These are phyloP conservation scores for Microcebus ravelobensis DNA, from an alignment of 2,113 vertebrate genomes.

Conservation along the genomic window DNA sequence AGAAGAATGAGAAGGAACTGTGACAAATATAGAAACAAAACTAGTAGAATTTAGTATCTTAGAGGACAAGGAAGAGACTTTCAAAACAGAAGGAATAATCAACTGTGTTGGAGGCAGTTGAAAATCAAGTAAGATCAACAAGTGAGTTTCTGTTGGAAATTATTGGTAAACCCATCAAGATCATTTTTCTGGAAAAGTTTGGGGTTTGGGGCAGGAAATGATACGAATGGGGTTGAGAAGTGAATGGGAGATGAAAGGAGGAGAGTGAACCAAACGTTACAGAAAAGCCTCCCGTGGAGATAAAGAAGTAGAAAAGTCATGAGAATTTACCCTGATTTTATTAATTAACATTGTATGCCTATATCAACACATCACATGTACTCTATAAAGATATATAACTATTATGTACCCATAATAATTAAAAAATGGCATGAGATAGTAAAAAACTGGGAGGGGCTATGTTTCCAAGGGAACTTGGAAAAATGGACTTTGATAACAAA, in stretches of 20 bases:
- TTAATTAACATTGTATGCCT: too few species aligned
- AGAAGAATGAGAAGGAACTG: not conserved
- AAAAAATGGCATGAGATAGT: not conserved
- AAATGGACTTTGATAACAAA: not conserved
- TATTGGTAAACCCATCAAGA: not conserved
- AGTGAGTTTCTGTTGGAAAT: not conserved
- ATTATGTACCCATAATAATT: too few species aligned
- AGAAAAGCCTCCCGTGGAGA: not conserved
- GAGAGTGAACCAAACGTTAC: not conserved
- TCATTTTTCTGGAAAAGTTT: not conserved
- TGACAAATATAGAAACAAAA: not conserved
- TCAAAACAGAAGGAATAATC: not conserved
- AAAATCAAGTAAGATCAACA: not conserved
- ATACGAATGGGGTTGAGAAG: not conserved
- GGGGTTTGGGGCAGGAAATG: not conserved
- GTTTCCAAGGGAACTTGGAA: not conserved
- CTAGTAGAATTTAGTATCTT: not conserved
- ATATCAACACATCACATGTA: too few species aligned
- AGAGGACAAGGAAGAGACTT: not conserved
- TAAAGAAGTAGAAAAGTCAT: not conserved
- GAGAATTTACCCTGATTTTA: too few species aligned
- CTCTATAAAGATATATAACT: too few species aligned
- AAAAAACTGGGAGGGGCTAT: not conserved
- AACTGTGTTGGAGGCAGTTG: not conserved
- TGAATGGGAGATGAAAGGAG: not conserved